A percentile compares a stretch with the other conserved stretches of the same genome.
phyloP scores from a whole-genome alignment of 2,797 vertebrate species.

The Chloroceryle inda region DNA sequence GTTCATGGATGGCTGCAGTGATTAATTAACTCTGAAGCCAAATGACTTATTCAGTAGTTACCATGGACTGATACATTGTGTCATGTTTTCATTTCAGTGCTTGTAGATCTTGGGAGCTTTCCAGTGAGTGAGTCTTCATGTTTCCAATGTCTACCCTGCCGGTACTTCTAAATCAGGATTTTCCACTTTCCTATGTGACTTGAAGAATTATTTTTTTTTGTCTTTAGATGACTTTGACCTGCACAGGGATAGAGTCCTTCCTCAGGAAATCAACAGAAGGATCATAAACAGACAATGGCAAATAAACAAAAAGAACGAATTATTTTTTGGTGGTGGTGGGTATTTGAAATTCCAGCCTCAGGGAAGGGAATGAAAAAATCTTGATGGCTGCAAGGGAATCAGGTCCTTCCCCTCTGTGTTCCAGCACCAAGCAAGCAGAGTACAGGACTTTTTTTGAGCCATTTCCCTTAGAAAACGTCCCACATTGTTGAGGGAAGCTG shows the following conservation, averaged over 20 bases:
- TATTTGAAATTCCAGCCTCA: neutral
- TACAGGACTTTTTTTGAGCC: neutral
- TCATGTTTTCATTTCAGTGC: slow-evolving; percentile 53
- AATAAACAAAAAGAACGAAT: neutral
- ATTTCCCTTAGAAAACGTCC: neutral
- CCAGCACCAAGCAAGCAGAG: neutral
- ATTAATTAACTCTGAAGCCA: neutral
- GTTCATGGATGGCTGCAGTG: slow-evolving; percentile 40
- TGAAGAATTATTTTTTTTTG: neutral
- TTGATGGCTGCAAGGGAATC: neutral
- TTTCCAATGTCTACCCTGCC: neutral
- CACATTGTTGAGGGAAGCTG: neutral
- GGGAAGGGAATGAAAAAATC: neutral
- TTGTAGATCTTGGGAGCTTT: slow-evolving; percentile 46
- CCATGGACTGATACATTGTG: slow-evolving; percentile 14
- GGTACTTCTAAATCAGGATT: neutral
- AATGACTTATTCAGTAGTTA: slow-evolving; percentile 31
- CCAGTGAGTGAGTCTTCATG: slow-evolving; percentile 21
- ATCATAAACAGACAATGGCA: neutral
- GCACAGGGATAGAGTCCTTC: neutral
- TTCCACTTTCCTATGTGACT: neutral
- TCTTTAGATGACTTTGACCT: neutral
- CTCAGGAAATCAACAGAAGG: neutral
- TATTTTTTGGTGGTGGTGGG: neutral
- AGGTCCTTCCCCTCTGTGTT: neutral